Evolutionary conservation across 2,888 invertebrate species (phyloP).

Genomic region (Drosophila kokeensis): DNA sequence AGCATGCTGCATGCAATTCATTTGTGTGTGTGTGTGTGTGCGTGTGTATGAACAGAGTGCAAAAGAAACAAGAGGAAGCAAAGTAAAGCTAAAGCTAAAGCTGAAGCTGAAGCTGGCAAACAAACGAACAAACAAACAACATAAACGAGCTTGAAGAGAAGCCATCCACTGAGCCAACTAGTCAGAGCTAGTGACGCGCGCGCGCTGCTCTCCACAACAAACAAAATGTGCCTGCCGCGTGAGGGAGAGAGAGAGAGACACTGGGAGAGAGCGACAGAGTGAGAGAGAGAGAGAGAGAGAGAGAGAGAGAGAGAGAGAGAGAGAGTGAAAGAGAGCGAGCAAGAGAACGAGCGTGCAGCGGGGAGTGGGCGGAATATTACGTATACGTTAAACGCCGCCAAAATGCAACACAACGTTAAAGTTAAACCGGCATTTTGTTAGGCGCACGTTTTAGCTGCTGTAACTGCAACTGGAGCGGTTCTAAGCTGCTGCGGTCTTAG

Average conservation of each 20-base stretch:
- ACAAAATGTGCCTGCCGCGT: conserved; percentile 44
- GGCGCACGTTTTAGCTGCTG: conserved; percentile 47
- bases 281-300: not conserved
- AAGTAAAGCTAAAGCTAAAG: conserved; percentile 40
- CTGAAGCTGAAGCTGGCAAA: conserved; percentile 53
- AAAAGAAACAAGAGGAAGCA: conserved; percentile 64
- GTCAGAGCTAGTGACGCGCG: conserved; percentile 71
- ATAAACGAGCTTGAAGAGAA: conserved; percentile 47
- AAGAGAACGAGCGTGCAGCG: conserved; percentile 10
- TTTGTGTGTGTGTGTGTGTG: conserved; percentile 22
- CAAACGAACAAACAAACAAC: conserved; percentile 57
- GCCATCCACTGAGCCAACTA: conserved; percentile 39
- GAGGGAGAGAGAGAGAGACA: conserved; percentile 1
- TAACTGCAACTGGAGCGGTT: not conserved
- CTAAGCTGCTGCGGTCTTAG: not conserved
- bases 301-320: not conserved
- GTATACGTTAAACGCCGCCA: conserved; percentile 60
- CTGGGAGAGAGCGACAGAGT: too few species aligned
- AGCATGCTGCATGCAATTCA: conserved; percentile 49
- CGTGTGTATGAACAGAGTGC: conserved; percentile 51
- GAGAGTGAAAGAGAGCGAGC: not conserved
- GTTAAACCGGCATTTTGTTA: conserved; percentile 72
- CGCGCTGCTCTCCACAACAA: conserved; percentile 63
- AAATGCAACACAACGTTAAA: conserved; percentile 65
- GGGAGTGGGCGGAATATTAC: conserved; percentile 53